Evolutionary conservation across 2,113 vertebrate genomes (phyloP).

Genomic region (Dromas ardeola): DNA sequence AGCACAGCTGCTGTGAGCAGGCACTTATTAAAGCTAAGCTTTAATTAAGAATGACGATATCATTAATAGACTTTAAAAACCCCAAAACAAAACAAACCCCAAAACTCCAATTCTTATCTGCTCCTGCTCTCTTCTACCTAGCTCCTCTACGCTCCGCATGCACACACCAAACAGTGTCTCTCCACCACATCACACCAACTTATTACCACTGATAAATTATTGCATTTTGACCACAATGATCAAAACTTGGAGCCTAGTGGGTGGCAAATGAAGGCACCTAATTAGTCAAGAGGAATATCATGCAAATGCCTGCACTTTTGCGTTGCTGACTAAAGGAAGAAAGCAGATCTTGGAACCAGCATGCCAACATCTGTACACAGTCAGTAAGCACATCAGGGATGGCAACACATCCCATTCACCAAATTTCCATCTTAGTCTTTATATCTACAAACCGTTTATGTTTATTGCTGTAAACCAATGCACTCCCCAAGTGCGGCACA

Average conservation of each 20-base stretch:
- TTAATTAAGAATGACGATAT: neutral
- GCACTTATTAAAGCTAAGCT: neutral
- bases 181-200: neutral
- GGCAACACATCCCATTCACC: neutral
- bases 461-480: neutral
- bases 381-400: neutral
- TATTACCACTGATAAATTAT: neutral
- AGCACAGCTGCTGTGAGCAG: neutral
- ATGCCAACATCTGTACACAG: neutral
- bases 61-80: neutral
- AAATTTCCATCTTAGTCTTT: neutral
- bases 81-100: neutral
- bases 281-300: neutral
- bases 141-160: accelerated
- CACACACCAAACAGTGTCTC: neutral
- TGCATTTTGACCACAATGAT: neutral
- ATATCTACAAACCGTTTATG: neutral
- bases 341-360: neutral
- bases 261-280: neutral
- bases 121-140: neutral
- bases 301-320: neutral
- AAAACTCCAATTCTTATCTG: neutral
- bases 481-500: neutral
- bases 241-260: neutral
- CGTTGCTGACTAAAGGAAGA: neutral